Percentiles rank a stretch among this genome's conserved stretches.
These are phyloP conservation scores for Labrus mixtus DNA, from an alignment of 2,113 vertebrate species.

Conservation along the genomic window DNA sequence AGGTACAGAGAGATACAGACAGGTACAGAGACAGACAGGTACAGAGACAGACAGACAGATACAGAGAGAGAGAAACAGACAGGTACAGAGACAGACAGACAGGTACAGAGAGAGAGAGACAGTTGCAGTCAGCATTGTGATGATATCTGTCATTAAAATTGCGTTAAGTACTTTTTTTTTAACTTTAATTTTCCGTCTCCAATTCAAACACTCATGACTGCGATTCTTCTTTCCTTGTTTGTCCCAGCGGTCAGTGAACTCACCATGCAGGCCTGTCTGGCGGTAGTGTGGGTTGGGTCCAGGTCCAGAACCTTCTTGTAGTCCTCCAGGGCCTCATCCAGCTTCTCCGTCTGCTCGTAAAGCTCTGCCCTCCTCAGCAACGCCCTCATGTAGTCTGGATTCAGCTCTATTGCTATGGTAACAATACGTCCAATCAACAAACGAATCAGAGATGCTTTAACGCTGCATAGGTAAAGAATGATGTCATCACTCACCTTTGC, in stretches of 20 bases:
- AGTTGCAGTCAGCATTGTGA: too few relatives aligned
- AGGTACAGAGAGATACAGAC: background rate
- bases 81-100: too few relatives aligned
- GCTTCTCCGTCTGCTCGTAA: conserved; percentile 94
- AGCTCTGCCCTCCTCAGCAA: conserved; percentile 92
- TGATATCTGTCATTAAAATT: too few relatives aligned
- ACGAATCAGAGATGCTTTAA: background rate
- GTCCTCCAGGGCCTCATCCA: conserved; percentile 96
- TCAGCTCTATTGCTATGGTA: conserved; percentile 64
- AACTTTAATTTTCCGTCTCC: too few relatives aligned
- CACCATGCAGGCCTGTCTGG: conserved; percentile 90
- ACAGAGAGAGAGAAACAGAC: too few relatives aligned
- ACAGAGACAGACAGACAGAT: too few relatives aligned
- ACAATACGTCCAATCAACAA: conserved; percentile 1
- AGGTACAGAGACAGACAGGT: background rate
- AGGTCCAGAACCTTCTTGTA: conserved; percentile 90
- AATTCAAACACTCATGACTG: too few relatives aligned
- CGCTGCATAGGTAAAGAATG: background rate
- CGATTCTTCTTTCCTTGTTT: background rate
- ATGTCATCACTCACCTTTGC: conserved; percentile 62
- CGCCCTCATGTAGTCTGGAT: conserved; percentile 89
- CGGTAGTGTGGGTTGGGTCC: conserved; percentile 86
- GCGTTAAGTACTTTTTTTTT: too few relatives aligned
- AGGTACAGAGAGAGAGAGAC: too few relatives aligned
- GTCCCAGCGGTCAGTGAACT: conserved; percentile 32